Percentiles rank a stretch among this genome's conserved stretches.
These are phyloP conservation scores for Rhizoglyphus robini DNA, from an alignment of 1,140 invertebrate species.

Conservation along the genomic window DNA sequence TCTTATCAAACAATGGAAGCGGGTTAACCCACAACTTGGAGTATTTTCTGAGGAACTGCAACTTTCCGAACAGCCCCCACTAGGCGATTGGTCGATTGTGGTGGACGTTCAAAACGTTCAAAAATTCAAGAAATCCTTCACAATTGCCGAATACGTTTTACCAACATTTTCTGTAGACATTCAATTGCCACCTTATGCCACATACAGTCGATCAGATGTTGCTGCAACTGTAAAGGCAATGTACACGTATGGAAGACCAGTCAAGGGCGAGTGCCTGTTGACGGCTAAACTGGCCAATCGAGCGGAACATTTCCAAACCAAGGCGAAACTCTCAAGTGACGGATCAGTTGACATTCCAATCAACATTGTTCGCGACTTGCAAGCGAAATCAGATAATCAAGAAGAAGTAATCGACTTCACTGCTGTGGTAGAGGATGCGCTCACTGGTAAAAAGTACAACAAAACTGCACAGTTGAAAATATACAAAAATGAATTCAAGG, in stretches of 20 bases:
- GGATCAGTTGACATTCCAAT: slow-evolving; percentile 26
- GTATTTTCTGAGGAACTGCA: slow-evolving; percentile 61
- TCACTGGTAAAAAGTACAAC: slow-evolving; percentile 66
- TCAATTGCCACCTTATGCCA: slow-evolving; percentile 60
- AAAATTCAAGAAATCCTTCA: slow-evolving; percentile 44
- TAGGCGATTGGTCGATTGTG: slow-evolving; percentile 78
- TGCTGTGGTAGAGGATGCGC: slow-evolving; percentile 61
- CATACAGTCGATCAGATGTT: slow-evolving; percentile 60
- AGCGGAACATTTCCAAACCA: slow-evolving; percentile 20
- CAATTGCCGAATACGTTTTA: slow-evolving; percentile 77
- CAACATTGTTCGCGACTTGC: slow-evolving; percentile 24
- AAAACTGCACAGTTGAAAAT: slow-evolving; percentile 52
- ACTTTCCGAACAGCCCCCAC: slow-evolving; percentile 62
- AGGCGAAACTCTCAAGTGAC: slow-evolving; percentile 25
- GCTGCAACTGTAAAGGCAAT: slow-evolving; percentile 59
- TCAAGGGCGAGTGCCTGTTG: slow-evolving; percentile 37
- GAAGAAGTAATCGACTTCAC: slow-evolving; percentile 57
- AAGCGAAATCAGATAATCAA: slow-evolving; percentile 22
- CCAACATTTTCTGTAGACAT: slow-evolving; percentile 86
- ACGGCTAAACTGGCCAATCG: slow-evolving; percentile 24
- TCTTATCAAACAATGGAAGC: slow-evolving; percentile 60
- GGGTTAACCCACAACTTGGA: slow-evolving; percentile 43
- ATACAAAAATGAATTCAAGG: slow-evolving; percentile 61
- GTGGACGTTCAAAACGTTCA: slow-evolving; percentile 32
- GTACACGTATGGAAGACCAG: slow-evolving; percentile 65